phyloP scores from a whole-genome alignment of 2,797 vertebrate genomes.

The Eulemur rubriventer region DNA sequence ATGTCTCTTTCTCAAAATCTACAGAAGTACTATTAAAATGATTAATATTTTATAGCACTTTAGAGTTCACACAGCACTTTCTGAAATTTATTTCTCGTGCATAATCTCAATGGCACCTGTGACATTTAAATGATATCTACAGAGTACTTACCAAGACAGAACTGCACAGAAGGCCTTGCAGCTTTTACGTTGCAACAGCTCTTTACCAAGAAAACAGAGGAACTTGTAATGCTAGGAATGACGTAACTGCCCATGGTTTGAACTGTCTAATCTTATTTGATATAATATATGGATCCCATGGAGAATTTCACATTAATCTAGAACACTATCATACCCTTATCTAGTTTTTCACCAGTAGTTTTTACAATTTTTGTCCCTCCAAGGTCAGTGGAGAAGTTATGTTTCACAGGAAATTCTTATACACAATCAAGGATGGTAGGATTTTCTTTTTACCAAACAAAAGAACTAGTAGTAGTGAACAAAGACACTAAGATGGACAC shows the following conservation, averaged over 20 bases:
- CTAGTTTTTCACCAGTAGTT: not conserved
- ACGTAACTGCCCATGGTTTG: not conserved
- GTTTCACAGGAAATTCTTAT: not conserved
- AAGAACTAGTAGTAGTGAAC: not conserved
- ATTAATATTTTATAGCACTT: not conserved
- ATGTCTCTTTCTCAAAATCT: not conserved
- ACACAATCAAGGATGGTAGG: not conserved
- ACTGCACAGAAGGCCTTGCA: accelerated
- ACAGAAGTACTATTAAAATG: not conserved
- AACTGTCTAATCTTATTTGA: not conserved
- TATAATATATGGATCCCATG: accelerated
- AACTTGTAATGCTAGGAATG: not conserved
- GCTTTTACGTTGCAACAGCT: too few relatives aligned
- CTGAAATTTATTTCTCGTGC: not conserved
- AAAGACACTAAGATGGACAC: not conserved
- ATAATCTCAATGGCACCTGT: not conserved
- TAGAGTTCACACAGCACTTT: not conserved
- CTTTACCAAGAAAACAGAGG: not conserved
- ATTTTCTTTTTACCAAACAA: not conserved
- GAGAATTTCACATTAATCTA: not conserved
- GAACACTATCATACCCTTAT: accelerated
- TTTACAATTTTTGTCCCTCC: not conserved
- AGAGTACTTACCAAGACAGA: not conserved
- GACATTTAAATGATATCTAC: not conserved
- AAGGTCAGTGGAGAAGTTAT: not conserved